phyloP scores from a whole-genome alignment of 2,113 vertebrate species.

The Sapayoa aenigma region DNA sequence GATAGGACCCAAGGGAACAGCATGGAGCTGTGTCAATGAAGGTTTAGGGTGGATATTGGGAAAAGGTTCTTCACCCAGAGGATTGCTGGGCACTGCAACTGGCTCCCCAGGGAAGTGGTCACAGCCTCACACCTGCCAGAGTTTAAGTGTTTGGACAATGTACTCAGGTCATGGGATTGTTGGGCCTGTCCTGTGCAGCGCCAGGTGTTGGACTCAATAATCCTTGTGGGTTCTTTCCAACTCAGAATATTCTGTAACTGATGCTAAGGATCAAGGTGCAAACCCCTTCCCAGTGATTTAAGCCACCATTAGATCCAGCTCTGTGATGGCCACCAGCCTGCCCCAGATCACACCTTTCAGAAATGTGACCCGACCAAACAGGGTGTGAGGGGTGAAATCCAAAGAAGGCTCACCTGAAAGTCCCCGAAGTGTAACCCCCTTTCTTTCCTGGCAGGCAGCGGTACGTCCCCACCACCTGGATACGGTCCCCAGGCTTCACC shows the following conservation, averaged over 20 bases:
- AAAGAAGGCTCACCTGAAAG: conserved; percentile 84
- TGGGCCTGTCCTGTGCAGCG: neutral
- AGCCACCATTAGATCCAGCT: neutral
- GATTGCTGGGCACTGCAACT: accelerated
- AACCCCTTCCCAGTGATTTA: neutral
- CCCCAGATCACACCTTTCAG: neutral
- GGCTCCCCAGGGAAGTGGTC: neutral
- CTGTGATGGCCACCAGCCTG: neutral
- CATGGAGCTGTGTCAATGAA: neutral
- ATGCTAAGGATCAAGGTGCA: neutral
- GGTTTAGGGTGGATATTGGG: neutral
- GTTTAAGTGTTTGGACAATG: accelerated
- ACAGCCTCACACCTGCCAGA: neutral
- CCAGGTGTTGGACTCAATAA: accelerated
- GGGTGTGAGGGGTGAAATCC: neutral
- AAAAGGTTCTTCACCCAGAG: neutral
- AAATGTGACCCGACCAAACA: accelerated
- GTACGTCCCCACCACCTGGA: conserved; percentile 92
- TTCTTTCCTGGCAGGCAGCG: conserved; percentile 95
- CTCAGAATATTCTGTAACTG: neutral
- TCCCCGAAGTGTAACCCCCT: conserved; percentile 92
- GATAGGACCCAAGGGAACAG: neutral
- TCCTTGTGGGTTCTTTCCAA: neutral
- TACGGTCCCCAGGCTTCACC: conserved; percentile 90
- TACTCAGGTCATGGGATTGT: neutral